Base-by-base conservation (phyloP, 2,888 invertebrate genomes). In the Mesochorus sp. region DNA sequence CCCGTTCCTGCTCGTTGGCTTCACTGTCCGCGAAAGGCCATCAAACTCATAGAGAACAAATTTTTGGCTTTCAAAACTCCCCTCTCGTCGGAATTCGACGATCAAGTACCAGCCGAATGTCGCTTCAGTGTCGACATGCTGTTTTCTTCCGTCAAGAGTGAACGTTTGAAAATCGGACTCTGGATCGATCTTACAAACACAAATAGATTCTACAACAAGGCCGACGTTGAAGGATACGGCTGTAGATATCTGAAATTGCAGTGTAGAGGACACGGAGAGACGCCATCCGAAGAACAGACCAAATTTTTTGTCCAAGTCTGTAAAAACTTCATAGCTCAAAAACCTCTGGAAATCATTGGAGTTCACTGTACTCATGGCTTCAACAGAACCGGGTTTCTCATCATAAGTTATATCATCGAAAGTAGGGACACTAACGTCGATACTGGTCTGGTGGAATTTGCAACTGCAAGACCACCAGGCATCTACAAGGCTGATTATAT, bases 131-230 rank as follows among this genome's bases (percentile, higher is more conserved):
- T 98, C 0, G 94, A 95, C 61, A 98, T 99, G 96, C 92, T 99
- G 37, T 95, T 99, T 85, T 93, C 93, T 49, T 94, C 95, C 59
- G 93, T 97, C 88, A 96, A 96, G 91, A 93, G 93, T 76, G 93
- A 95, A 83, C 96, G 96, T 93, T 95, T 95, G 14, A 97, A 96
- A 88, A 91, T 99, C 74, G 99, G 99, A 0, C 91, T 99, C 21
- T 98, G 99, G 97, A 95, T 99, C 79, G 99, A 99, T 91, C 92
- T 99, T 81, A 99, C 99, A 0, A 98, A 99, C 88, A 99, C 99
- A 0, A 94, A 93, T 79, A 93, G 99, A 73, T 99, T 98, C 91
- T 99, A 99, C 90, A 94, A 97, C 86, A 95, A 95, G 80, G 90
- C 92, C n/a, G 94, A 95, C 76, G 93, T 99, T 21, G 97, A 97